Base-by-base conservation (phyloP, 2,888 invertebrate genomes). In the Melipona bicolor region DNA sequence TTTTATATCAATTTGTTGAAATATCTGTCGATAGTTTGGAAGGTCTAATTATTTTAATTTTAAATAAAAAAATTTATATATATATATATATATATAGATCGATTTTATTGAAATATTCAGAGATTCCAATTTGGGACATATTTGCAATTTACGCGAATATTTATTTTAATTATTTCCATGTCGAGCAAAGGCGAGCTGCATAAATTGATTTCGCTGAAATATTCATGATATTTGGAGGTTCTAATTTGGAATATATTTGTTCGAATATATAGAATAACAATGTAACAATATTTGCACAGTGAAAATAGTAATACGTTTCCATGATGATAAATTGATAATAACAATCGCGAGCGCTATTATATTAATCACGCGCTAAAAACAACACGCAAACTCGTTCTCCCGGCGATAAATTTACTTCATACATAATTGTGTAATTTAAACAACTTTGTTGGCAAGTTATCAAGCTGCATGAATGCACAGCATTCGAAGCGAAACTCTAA, bases 401-500 rank as follows among this genome's bases (percentile, higher is more conserved):
- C 52, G 43, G 15, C 59, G 52, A 49, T 79, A 79, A 74, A 79
- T 79, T 75, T 54, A 62, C 68, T 75, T 79, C 68, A 11, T 74
- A 67, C 76, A 75, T 79, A 79, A 75, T 75, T 67, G 61, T 79
- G 68, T 43, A 75, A 68, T 62, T 79, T 79, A 68, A 79, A 79
- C 76, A 79, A 79, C 52, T 79, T 75, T n/a, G 76, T 68, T 75
- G 79, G 79, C 79, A 56, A 68, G 67, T 68, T 75, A 79, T 79
- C 79, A 79, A 75, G 49, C 59, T 36, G 50, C 36, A 43, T 9
- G 50, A 67, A 74, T n/a, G 52, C 50, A 43, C 32, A 36, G 27
- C 43, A n/a, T 61, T 61, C 24, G 50, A 74, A 64, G 36, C 24
- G 21, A 62, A 61, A 68, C 54, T 61, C 61, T 67, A 75, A 79